Evolutionary conservation across 2,797 vertebrate genomes (phyloP), one percentile per base, ranked within the genome.

Genomic region (Mormyrus proboscirostris): DNA sequence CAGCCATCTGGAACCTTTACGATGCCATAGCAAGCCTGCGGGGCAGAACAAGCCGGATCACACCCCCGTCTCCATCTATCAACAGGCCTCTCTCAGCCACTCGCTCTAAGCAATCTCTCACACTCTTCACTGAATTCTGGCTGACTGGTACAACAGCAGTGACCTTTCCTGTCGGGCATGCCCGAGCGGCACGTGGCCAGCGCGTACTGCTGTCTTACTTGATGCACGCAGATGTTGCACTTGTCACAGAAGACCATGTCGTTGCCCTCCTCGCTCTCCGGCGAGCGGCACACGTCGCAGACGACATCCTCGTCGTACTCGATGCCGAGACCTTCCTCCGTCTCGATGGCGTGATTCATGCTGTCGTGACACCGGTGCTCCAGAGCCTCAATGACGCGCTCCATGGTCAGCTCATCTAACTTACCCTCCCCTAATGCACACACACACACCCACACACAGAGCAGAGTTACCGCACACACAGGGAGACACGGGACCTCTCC

Each of bases 191-290:
- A 16, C 25, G 16, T 16, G 4, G 12, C 84, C 47, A 55, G 84
- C 0, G 84, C 50, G 9, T 55, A 5, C 29, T 55, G 29, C 1
- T 16, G 90, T 92, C 96, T 93, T 90, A 99, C 99, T 98, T 99
- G 99, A 93, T 99, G 99, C 69, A 99, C 99, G 88, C 99, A 99
- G 93, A 99, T 97, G 95, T 99, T 99, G 95, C 99, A 99, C 94
- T 98, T 97, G 95, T 99, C 99, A 93, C 99, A 99, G 94, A 99
- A 99, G 89, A 99, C 99, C 99, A 99, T 99, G 94, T 99, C 99
- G 90, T 99, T 99, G 4, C 99, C 99, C 90, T 99, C 99, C 90
- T 99, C 99, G 12, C 98, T 99, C 93, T 99, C 98, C 0, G 99
- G 99, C 47, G 99, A 99, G 87, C 97, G 97, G 92, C 99, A 99